phyloP scores from a whole-genome alignment of 2,888 invertebrate species.

The Cephus nigrinus region DNA sequence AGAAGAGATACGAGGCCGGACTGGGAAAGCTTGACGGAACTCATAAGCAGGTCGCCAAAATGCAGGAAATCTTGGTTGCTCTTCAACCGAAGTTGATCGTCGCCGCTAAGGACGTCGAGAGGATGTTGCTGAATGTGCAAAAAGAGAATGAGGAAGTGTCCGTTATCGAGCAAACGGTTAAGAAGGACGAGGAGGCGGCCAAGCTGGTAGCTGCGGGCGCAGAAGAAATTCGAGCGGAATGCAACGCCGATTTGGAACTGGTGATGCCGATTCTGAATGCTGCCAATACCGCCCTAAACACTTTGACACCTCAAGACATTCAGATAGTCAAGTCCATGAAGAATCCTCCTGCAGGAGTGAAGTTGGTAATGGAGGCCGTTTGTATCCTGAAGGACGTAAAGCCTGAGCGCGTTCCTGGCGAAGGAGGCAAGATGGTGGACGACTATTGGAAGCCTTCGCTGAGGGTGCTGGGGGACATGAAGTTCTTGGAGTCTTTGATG shows the following conservation, averaged over 20 bases:
- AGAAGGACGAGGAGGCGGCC: conserved; percentile 83
- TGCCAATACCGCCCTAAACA: conserved; percentile 89
- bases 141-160: conserved; percentile 89
- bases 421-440: conserved; percentile 84
- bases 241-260: conserved; percentile 90
- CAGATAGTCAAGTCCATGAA: conserved; percentile 98
- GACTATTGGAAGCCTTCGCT: conserved; percentile 96
- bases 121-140: conserved; percentile 87
- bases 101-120: conserved; percentile 89
- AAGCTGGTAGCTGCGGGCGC: conserved; percentile 68
- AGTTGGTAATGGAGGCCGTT: conserved; percentile 95
- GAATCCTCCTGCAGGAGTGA: conserved; percentile 91
- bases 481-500: conserved; percentile 88
- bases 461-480: conserved; percentile 88
- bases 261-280: conserved; percentile 91
- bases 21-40: conserved; percentile 88
- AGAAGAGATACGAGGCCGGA: conserved; percentile 86
- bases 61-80: conserved; percentile 86
- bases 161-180: conserved; percentile 82
- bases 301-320: conserved; percentile 92
- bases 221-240: conserved; percentile 90
- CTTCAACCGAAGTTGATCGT: conserved; percentile 88
- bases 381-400: conserved; percentile 94
- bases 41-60: conserved; percentile 81
- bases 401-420: conserved; percentile 84